Evolutionary conservation across 2,797 vertebrate species (phyloP).

Genomic region (Rachycentron canadum): DNA sequence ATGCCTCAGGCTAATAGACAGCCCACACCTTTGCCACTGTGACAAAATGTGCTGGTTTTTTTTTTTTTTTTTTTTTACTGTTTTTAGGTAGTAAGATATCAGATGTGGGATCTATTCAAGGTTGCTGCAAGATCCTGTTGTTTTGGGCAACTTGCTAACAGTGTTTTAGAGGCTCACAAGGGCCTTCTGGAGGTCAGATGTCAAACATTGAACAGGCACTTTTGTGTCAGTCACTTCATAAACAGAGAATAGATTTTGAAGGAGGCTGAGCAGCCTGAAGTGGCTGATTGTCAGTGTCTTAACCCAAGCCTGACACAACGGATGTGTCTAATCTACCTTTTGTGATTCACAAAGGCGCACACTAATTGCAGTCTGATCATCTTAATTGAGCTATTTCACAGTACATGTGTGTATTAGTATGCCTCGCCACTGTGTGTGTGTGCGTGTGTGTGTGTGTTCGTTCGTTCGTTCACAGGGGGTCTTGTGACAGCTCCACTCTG

Average conservation of each 20-base stretch:
- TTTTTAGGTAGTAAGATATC: not conserved
- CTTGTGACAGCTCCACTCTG: conserved; percentile 47
- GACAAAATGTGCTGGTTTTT: not conserved
- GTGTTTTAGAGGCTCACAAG: conserved; percentile 15
- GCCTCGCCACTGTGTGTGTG: not conserved
- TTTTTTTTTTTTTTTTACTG: not conserved
- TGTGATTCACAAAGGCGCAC: conserved; percentile 47
- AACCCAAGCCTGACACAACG: conserved; percentile 1
- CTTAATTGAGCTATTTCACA: conserved; percentile 62
- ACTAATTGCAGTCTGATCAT: conserved; percentile 59
- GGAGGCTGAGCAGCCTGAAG: conserved; percentile 6
- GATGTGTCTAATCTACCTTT: conserved; percentile 53
- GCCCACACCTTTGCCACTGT: not conserved
- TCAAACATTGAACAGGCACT: not conserved
- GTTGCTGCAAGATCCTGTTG: not conserved
- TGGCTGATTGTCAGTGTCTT: conserved; percentile 28
- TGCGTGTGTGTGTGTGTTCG: conserved; percentile 2
- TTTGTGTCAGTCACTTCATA: conserved; percentile 1
- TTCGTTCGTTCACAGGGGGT: conserved; percentile 39
- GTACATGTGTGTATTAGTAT: conserved; percentile 12
- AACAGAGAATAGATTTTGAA: not conserved
- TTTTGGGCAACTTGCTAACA: not conserved
- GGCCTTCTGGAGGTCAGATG: conserved; percentile 37
- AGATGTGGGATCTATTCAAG: not conserved
- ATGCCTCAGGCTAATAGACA: not conserved